A percentile compares a stretch with the other conserved stretches of the same genome.
These are phyloP conservation scores for Ovis canadensis DNA, from an alignment of 2,113 vertebrate species.

Conservation along the genomic window DNA sequence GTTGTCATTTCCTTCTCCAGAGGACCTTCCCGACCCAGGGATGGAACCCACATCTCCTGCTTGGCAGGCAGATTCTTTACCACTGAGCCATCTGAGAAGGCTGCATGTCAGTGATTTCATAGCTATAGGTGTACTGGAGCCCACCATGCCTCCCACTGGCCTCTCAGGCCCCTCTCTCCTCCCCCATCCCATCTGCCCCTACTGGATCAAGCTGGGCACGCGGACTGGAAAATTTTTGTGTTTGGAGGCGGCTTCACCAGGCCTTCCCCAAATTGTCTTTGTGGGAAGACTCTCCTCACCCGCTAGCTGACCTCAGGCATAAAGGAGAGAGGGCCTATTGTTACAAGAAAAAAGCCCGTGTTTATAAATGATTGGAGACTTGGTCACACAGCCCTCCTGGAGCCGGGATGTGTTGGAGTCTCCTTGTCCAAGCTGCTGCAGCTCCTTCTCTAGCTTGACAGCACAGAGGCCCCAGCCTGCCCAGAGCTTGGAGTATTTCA, in stretches of 20 bases:
- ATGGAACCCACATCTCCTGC: not conserved
- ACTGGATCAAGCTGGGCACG: not conserved
- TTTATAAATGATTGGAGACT: fast-evolving
- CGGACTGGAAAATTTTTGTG: not conserved
- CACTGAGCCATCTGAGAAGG: not conserved
- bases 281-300: not conserved
- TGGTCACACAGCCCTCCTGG: not conserved
- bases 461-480: not conserved
- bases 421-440: not conserved
- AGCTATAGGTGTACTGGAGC: not conserved
- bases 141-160: not conserved
- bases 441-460: not conserved
- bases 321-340: not conserved
- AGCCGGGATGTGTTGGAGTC: too few species aligned
- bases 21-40: not conserved
- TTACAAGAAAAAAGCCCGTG: not conserved
- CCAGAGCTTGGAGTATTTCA: not conserved
- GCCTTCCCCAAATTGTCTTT: not conserved
- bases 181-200: not conserved
- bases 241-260: not conserved
- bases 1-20: not conserved
- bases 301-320: not conserved
- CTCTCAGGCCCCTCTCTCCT: not conserved
- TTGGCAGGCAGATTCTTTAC: not conserved
- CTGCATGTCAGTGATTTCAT: not conserved